Conservation (phyloP, 2,888 invertebrate species). For the Nymphalis urticae region DNA sequence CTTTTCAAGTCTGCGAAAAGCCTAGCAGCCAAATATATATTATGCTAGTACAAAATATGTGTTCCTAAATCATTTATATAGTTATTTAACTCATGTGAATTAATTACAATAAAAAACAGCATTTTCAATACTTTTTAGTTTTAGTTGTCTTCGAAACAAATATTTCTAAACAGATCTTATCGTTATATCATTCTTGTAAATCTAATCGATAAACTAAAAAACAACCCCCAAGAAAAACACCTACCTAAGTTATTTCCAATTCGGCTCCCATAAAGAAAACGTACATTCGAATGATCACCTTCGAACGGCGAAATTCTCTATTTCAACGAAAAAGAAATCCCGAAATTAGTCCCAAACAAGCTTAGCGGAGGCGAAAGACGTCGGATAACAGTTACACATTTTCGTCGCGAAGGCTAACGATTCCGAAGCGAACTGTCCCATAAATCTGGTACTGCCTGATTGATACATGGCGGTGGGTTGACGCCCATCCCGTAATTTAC, state of each 20-base stretch:
- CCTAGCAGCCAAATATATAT: too few species aligned
- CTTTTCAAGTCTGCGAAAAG: too few species aligned
- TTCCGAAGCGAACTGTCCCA: conserved; percentile 79
- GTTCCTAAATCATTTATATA: too few species aligned
- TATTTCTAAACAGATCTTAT: too few species aligned
- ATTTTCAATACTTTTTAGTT: too few species aligned
- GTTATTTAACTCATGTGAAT: too few species aligned
- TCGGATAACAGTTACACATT: conserved; percentile 75
- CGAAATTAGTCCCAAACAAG: conserved; percentile 47
- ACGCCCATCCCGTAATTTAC: conserved; percentile 85
- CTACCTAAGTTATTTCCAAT: background rate
- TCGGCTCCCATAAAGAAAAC: background rate
- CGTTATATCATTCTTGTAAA: too few species aligned
- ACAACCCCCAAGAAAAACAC: too few species aligned
- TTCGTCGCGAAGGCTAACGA: conserved; percentile 80
- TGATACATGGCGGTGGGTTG: conserved; percentile 83
- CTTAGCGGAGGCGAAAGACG: conserved; percentile 55
- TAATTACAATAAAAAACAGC: too few species aligned
- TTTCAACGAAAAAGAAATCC: conserved; percentile 21
- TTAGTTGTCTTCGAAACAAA: too few species aligned
- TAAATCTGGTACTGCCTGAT: conserved; percentile 77
- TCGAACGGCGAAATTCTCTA: background rate
- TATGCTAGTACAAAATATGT: too few species aligned
- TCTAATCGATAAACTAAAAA: too few species aligned
- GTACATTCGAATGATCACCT: background rate